Evolutionary conservation across 2,888 invertebrate species (phyloP).

Genomic region (Acheta domesticus): DNA sequence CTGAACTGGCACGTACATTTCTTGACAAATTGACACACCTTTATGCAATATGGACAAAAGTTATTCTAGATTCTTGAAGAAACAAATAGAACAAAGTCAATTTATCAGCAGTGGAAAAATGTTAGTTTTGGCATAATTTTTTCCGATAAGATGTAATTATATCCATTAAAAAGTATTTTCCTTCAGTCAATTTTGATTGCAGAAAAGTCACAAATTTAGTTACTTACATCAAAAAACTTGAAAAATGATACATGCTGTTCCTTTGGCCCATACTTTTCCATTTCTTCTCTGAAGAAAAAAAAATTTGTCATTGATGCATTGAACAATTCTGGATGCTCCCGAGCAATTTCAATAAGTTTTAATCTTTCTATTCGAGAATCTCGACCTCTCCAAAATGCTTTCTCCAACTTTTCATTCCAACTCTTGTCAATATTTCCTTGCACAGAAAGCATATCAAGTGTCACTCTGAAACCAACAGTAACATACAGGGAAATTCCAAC

Average conservation of each 20-base stretch:
- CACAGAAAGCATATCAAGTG: conserved; percentile 84
- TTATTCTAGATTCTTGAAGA: too few species aligned
- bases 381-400: conserved; percentile 88
- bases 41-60: too few species aligned
- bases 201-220: not conserved
- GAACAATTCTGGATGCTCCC: conserved; percentile 70
- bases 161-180: too few species aligned
- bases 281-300: conserved; percentile 88
- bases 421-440: conserved; percentile 68
- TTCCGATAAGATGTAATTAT: too few species aligned
- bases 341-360: conserved; percentile 73
- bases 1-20: too few species aligned
- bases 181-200: too few species aligned
- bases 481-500: conserved; percentile 12
- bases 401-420: conserved; percentile 72
- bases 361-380: conserved; percentile 85
- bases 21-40: too few species aligned
- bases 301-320: conserved; percentile 93
- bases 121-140: not conserved
- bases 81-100: not conserved
- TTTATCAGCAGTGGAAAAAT: not conserved
- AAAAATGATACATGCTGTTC: conserved; percentile 82
- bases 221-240: conserved; percentile 86
- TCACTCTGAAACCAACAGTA: conserved; percentile 60
- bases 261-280: conserved; percentile 81